Conservation (phyloP, 2,888 invertebrate species). For the Myopa testacea region DNA sequence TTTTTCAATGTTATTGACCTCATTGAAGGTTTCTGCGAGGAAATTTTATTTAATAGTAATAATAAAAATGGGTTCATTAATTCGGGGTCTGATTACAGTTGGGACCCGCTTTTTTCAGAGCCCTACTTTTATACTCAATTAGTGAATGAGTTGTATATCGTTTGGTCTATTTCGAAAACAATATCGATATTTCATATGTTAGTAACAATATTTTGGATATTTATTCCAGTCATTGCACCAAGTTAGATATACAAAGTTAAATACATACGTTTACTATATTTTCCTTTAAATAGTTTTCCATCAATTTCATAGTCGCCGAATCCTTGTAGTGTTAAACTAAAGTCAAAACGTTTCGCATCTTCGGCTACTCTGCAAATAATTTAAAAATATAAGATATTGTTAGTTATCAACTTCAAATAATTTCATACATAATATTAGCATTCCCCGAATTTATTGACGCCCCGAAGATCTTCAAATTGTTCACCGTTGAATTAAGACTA, state of each 20-base stretch:
- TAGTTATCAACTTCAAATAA: not conserved
- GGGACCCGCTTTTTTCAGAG: no score
- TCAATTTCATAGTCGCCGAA: conserved; percentile 75
- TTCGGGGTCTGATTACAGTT: no score
- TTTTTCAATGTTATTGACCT: conserved; percentile 70
- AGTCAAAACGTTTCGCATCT: conserved; percentile 69
- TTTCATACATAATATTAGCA: not conserved
- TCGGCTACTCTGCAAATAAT: conserved; percentile 48
- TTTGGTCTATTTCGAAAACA: no score
- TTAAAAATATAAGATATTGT: not conserved
- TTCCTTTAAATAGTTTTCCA: conserved; percentile 76
- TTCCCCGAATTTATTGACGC: conserved; percentile 64
- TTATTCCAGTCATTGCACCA: no score
- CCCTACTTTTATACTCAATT: no score
- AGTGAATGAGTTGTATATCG: no score
- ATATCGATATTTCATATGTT: no score
- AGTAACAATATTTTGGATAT: no score
- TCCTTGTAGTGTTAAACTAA: conserved; percentile 73
- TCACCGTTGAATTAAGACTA: conserved; percentile 65
- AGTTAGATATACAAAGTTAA: no score
- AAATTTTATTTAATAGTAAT: no score
- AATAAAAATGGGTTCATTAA: no score
- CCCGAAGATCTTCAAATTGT: conserved; percentile 75
- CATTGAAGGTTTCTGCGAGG: no score
- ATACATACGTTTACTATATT: conserved; percentile 78